Base-by-base conservation (phyloP, 2,113 vertebrate species). In the Pionites leucogaster region DNA sequence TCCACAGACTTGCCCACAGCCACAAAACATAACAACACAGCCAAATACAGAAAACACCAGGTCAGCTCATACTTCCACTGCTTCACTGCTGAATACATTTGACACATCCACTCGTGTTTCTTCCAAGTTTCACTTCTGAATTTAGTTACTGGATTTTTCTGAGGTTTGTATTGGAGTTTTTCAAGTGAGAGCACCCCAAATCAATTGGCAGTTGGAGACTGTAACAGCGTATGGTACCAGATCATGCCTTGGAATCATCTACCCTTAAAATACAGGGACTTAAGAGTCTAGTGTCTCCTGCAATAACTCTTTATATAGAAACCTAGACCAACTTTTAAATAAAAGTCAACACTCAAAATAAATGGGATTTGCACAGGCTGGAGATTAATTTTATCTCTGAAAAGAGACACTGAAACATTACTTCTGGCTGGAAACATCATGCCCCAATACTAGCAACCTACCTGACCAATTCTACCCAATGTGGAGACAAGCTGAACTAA, bases 1-100 rank as follows among this genome's bases (percentile, higher is more conserved):
- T 83, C 89, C 89, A 95, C 91, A 47, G 4, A 64, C 77, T 72
- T 95, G 95, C 93, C 92, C 95, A 94, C 69, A 93, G 92, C 76
- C 80, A 90, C 88, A 93, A 78, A 6, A 63, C 50, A 23, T 39
- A 92, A 88, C 55, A 90, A 78, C 50, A 75, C 27, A 83, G 92
- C 53, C 85, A 79, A 84, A 64, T 76, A 87, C 33, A 71, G 82
- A 82, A 80, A 90, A 42, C 39, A 80, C 60, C 64, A 81, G 11
- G 2, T 25, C 88, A 92, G 35, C 78, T 46, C 69, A 5, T 6
- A 2, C 42, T 80, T 46, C 82, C 82, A 64, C 71, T 24, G 72
- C 85, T 65, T 57, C 74, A 4, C 90, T 71, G 31, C 39, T 2
- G 3, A 57, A 50, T 2, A 2, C 1, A 17, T 16, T 80, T 23